Conservation (phyloP, 1,140 invertebrate species). For the Leptopilina boulardi region DNA sequence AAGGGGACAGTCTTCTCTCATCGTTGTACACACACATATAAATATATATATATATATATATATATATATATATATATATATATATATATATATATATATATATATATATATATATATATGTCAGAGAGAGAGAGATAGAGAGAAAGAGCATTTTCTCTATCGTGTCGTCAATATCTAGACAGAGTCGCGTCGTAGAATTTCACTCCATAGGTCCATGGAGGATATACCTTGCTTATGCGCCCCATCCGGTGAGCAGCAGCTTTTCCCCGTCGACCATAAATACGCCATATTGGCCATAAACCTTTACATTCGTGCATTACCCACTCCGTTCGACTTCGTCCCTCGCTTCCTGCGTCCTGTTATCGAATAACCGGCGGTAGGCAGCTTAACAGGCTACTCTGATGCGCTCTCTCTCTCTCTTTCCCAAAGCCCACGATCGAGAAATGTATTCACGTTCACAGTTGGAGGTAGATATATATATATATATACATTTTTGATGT, state of each 20-base stretch:
- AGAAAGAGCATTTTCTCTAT: constrained; percentile 47
- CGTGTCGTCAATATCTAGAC: constrained; percentile 61
- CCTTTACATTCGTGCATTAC: constrained; percentile 73
- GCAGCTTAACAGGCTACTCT: constrained; percentile 60
- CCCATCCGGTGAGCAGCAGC: constrained; percentile 44
- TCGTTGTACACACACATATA: constrained; percentile 40
- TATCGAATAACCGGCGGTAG: constrained; percentile 66
- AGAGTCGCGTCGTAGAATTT: constrained; percentile 32
- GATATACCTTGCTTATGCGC: constrained; percentile 45
- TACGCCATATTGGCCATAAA: constrained; percentile 74
- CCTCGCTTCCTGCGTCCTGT: constrained; percentile 51
- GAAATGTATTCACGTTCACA: constrained; percentile 42
- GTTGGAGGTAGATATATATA: no score
- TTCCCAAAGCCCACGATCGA: constrained; percentile 48
- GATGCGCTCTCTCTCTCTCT: no score
- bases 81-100: no score
- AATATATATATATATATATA: no score
- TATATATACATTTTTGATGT: constrained; percentile 3
- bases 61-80: no score
- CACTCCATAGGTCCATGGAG: constrained; percentile 45
- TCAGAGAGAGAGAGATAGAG: no score
- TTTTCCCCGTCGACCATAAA: constrained; percentile 69
- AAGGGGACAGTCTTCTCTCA: constrained; percentile 53
- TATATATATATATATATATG: no score
- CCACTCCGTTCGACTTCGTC: constrained; percentile 61